phyloP scores from a whole-genome alignment of 2,888 invertebrate genomes.

The Spatulosminthurus flaviceps region DNA sequence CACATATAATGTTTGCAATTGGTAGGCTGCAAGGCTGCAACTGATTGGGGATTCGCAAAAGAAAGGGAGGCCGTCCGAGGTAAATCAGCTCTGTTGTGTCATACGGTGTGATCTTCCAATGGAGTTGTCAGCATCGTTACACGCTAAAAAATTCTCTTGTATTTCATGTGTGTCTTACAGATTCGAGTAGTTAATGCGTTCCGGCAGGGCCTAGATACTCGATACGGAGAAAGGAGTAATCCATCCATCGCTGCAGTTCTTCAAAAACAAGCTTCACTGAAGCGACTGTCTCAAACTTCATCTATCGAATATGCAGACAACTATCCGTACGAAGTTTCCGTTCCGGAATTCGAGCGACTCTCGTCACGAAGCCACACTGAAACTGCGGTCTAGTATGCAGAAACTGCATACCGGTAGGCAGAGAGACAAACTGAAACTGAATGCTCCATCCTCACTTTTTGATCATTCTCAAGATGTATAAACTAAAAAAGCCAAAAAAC shows the following conservation, averaged over 20 bases:
- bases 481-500: constrained; percentile 18
- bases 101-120: constrained; percentile 46
- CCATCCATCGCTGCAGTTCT: constrained; percentile 92
- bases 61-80: constrained; percentile 64
- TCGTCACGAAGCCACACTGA: constrained; percentile 94
- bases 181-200: constrained; percentile 99
- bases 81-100: constrained; percentile 64
- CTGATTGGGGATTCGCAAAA: constrained; percentile 64
- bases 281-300: constrained; percentile 90
- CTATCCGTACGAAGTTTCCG: constrained; percentile 86
- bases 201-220: constrained; percentile 98
- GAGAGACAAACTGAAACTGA: constrained; percentile 16
- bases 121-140: background rate
- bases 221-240: constrained; percentile 90
- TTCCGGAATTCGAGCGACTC: constrained; percentile 90
- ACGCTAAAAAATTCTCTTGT: constrained; percentile 47
- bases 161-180: constrained; percentile 72
- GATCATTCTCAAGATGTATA: constrained; percentile 41
- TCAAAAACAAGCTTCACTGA: constrained; percentile 91
- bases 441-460: constrained; percentile 35
- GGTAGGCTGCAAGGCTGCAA: constrained; percentile 64
- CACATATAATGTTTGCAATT: constrained; percentile 50
- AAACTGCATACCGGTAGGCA: background rate
- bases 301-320: constrained; percentile 92
- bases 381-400: constrained; percentile 80